Evolutionary conservation across 2,113 vertebrate species (phyloP).

Genomic region (Sphyrna mokarran): DNA sequence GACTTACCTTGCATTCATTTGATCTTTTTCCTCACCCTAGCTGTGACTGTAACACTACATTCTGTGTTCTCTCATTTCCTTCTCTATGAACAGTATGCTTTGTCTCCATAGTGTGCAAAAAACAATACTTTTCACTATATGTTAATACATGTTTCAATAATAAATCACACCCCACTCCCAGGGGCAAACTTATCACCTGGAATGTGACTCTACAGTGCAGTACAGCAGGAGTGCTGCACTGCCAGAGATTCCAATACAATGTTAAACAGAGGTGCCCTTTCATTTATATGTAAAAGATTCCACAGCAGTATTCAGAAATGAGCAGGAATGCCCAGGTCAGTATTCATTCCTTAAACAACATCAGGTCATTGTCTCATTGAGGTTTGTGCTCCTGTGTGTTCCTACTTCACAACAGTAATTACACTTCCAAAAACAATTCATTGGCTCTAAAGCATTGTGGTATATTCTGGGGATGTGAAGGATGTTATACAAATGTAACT

Average conservation of each 20-base stretch:
- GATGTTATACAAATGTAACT: not conserved
- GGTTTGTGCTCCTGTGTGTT: not conserved
- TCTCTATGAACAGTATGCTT: no score
- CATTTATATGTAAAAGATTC: not conserved
- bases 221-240: not conserved
- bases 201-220: not conserved
- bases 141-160: no score
- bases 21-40: no score
- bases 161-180: not conserved
- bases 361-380: not conserved
- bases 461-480: not conserved
- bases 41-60: no score
- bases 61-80: no score
- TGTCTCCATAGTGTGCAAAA: no score
- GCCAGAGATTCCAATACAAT: not conserved
- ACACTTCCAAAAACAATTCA: not conserved
- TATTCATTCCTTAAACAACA: not conserved
- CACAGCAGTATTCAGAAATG: not conserved
- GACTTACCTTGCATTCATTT: no score
- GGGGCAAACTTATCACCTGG: not conserved
- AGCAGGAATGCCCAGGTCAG: not conserved
- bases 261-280: not conserved
- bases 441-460: not conserved
- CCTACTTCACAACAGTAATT: not conserved
- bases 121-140: no score